Percentiles rank a stretch among this genome's conserved stretches.
These are phyloP conservation scores for Pterois miles DNA, from an alignment of 2,797 vertebrate species.

Conservation along the genomic window DNA sequence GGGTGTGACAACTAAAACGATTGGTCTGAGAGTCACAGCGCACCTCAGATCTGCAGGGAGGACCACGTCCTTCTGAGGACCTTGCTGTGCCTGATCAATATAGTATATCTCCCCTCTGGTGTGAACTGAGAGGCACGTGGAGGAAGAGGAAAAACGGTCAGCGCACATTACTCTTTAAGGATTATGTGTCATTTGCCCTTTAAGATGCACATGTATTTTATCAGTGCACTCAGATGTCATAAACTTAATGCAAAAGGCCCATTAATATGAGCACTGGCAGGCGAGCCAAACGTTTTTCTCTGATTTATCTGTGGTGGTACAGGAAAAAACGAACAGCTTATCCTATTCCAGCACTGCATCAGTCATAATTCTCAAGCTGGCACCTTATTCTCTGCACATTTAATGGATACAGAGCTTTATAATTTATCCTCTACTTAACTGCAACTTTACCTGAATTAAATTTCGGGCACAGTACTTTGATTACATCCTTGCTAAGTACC, in stretches of 20 bases:
- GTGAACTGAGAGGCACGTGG: conserved; percentile 21
- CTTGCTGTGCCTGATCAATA: conserved; percentile 58
- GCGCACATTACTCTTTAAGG: conserved; percentile 44
- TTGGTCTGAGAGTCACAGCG: conserved; percentile 40
- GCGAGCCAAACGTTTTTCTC: conserved; percentile 22
- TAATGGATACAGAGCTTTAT: conserved; percentile 55
- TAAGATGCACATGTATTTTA: conserved; percentile 61
- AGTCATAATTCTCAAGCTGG: conserved; percentile 65
- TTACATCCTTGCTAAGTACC: conserved; percentile 55
- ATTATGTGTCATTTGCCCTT: conserved; percentile 64
- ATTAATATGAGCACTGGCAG: conserved; percentile 60
- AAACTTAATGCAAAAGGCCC: conserved; percentile 71
- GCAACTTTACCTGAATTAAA: conserved; percentile 64
- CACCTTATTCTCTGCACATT: conserved; percentile 39
- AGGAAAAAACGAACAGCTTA: conserved; percentile 40
- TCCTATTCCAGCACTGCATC: conserved; percentile 51
- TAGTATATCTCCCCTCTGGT: conserved; percentile 24
- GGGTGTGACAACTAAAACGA: conserved; percentile 49
- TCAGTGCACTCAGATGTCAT: conserved; percentile 63
- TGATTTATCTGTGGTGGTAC: conserved; percentile 66
- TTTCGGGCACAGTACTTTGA: conserved; percentile 49
- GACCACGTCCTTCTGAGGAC: conserved; percentile 61
- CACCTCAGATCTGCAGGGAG: conserved; percentile 31
- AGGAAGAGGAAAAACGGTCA: conserved; percentile 29
- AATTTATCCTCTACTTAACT: conserved; percentile 54